These are phyloP conservation scores for Acleris cristana DNA, from an alignment of 2,888 invertebrate genomes.

Conservation along the genomic window DNA sequence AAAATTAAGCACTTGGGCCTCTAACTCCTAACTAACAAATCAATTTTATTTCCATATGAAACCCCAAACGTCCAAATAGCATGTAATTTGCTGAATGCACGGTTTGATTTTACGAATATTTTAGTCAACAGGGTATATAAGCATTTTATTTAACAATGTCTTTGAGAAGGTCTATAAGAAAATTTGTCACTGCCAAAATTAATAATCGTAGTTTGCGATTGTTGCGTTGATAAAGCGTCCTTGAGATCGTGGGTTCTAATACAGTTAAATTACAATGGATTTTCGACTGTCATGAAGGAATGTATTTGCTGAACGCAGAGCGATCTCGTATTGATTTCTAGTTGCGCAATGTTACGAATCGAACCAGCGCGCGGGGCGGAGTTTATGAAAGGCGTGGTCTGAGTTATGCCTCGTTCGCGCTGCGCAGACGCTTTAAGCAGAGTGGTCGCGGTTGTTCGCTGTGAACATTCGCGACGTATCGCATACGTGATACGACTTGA, in stretches of 20 bases:
- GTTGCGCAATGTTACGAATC: too few species aligned
- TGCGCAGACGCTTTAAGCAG: too few species aligned
- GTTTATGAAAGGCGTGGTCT: too few species aligned
- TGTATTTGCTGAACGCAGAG: too few species aligned
- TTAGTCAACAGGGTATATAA: conserved; percentile 65
- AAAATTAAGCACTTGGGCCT: conserved; percentile 22
- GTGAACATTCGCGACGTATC: too few species aligned
- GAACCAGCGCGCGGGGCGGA: too few species aligned
- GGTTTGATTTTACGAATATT: conserved; percentile 33
- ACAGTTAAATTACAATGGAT: too few species aligned
- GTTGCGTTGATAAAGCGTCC: conserved; percentile 11
- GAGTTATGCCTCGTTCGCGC: too few species aligned
- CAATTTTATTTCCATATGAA: conserved; percentile 6
- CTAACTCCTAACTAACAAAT: conserved; percentile 1
- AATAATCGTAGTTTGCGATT: conserved; percentile 8
- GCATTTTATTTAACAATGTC: conserved; percentile 48
- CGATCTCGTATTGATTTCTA: too few species aligned
- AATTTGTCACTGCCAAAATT: conserved; percentile 28
- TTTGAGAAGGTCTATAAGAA: conserved; percentile 15
- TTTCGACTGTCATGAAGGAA: too few species aligned
- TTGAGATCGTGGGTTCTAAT: not conserved
- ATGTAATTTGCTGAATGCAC: not conserved
- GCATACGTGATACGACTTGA: too few species aligned
- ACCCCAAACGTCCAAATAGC: conserved; percentile 4
- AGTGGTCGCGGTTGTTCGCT: too few species aligned